phyloP scores from a whole-genome alignment of 1,140 invertebrate species.

The Nylanderia fulva region DNA sequence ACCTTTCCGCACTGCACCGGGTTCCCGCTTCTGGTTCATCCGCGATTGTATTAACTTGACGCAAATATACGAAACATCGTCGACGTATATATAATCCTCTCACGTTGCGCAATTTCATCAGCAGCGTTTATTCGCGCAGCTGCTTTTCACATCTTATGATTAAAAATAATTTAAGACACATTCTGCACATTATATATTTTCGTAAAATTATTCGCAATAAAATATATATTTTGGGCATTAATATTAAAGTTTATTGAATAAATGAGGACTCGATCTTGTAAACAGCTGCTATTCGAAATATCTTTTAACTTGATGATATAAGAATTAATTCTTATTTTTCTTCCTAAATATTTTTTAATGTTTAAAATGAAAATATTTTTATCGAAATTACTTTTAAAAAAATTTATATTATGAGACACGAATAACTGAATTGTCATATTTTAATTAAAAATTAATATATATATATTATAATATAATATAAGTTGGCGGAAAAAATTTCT shows the following conservation, averaged over 20 bases:
- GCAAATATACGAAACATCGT: constrained; percentile 15
- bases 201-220: not conserved
- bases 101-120: constrained; percentile 25
- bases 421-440: not conserved
- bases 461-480: no score
- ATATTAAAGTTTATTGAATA: not conserved
- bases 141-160: constrained; percentile 22
- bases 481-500: no score
- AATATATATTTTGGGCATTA: constrained; percentile 17
- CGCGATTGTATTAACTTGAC: constrained; percentile 39
- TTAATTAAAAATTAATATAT: not conserved
- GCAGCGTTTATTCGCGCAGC: not conserved
- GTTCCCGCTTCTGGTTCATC: constrained; percentile 42
- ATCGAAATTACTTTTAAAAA: not conserved
- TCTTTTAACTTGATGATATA: not conserved
- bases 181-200: not conserved
- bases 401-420: not conserved
- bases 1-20: not conserved
- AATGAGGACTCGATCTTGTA: not conserved
- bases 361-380: not conserved
- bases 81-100: not conserved
- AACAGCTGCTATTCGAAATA: not conserved
- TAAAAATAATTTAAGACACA: constrained; percentile 30
- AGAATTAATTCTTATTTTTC: not conserved
- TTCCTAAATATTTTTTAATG: not conserved